Evolutionary conservation across 2,888 invertebrate genomes (phyloP).

Genomic region (Pimpla rufipes): DNA sequence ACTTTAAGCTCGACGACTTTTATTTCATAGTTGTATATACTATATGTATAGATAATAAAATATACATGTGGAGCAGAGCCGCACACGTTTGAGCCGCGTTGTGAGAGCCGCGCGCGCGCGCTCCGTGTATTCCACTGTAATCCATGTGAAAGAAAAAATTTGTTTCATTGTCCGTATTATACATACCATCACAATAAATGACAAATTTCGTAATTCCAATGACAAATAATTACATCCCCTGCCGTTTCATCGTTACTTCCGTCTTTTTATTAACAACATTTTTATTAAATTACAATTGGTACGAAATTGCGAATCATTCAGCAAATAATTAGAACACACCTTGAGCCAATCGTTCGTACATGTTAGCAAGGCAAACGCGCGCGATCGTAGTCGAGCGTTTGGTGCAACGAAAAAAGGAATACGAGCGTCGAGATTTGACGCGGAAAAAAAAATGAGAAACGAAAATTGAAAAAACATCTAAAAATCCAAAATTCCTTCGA

Average conservation of each 20-base stretch:
- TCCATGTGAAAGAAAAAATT: conserved; percentile 59
- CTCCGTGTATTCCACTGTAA: conserved; percentile 58
- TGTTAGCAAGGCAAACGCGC: background rate
- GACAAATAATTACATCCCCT: background rate
- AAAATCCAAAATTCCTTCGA: background rate
- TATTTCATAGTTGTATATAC: conserved; percentile 64
- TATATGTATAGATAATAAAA: conserved; percentile 18
- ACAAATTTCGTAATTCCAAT: conserved; percentile 52
- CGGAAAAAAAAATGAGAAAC: background rate
- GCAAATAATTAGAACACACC: conserved; percentile 21
- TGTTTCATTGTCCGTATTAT: conserved; percentile 67
- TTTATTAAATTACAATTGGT: conserved; percentile 23
- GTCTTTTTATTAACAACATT: conserved; percentile 41
- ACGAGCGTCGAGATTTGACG: background rate
- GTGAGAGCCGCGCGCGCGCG: background rate
- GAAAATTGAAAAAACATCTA: background rate
- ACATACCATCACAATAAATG: conserved; percentile 55
- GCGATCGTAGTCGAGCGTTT: conserved; percentile 1
- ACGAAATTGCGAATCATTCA: conserved; percentile 35
- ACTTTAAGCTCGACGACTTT: conserved; percentile 54
- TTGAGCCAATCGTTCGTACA: conserved; percentile 4
- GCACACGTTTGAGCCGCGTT: conserved; percentile 21
- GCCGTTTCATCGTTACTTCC: background rate
- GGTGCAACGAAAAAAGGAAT: background rate
- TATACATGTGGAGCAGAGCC: conserved; percentile 51